Base-by-base conservation (phyloP, 2,888 invertebrate genomes). In the Drosophila kuntzei region DNA sequence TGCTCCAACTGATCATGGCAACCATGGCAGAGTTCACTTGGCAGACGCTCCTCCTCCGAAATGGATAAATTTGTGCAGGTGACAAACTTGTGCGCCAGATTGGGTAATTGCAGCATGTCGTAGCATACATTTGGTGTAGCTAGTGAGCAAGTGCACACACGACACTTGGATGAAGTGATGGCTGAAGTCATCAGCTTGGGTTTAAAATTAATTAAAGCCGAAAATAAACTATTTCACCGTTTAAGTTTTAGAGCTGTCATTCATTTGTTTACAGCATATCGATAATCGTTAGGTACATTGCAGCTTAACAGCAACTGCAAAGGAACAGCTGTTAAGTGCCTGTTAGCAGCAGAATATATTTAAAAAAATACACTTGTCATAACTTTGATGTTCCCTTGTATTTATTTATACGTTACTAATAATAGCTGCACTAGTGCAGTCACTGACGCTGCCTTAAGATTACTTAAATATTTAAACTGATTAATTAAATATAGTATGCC, bases 11-110 rank as follows among this genome's bases (percentile, higher is more conserved):
- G 41, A 2, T 50, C 41, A n/a, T 22, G 22, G 34, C 75, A 75
- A 3, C 0, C 7, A 27, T 37, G 50, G 34, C 75, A 75, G 2
- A 75, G 49, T 7, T 36, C 39, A 16, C 47, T 65, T 0, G 77
- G 78, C 32, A 72, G 2, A 4, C 8, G 12, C 14, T 60, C 66
- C 16, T 75, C 68, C 25, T 14, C 44, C 9, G 8, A 8, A 3
- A 81, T 53, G 0, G 34, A 12, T 25, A 84, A 32, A 1, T 64
- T 64, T 1, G 84, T 83, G 50, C 84, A 89, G 0, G 39, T 18
- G 4, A 49, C 54, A 12, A 87, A 70, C 44, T 85, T 89, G n/a
- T 76, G 59, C n/a, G 66, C 76, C 4, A 90, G 39, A 27, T 69
- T 63, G 0, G 71, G 49, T n/a, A 76, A 65, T 7, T 53, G n/a